Evolutionary conservation across 1,140 invertebrate genomes (phyloP).

Genomic region (Metopolophium dirhodum): DNA sequence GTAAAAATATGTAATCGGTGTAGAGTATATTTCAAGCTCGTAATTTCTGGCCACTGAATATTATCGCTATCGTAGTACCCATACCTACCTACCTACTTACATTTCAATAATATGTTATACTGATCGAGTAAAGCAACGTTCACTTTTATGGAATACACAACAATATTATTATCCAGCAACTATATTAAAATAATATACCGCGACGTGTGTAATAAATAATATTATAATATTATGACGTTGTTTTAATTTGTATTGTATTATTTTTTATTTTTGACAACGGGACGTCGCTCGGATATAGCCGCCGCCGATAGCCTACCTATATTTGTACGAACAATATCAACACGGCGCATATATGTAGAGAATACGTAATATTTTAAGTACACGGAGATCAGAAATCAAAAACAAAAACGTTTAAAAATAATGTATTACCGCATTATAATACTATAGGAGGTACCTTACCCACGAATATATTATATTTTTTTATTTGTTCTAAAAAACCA

Average conservation of each 20-base stretch:
- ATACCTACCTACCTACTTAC: neutral
- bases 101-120: neutral
- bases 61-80: neutral
- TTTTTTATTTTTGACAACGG: neutral
- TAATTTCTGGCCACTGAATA: neutral
- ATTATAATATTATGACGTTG: neutral
- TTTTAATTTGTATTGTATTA: conserved; percentile 9
- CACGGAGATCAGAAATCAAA: neutral
- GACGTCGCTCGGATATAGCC: neutral
- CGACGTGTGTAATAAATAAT: neutral
- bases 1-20: neutral
- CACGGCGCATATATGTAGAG: neutral
- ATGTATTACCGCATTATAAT: neutral
- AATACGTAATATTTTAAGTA: neutral
- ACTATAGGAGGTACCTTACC: neutral
- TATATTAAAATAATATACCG: neutral
- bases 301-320: neutral
- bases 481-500: neutral
- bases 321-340: neutral
- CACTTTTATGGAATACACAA: neutral
- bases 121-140: neutral
- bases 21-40: neutral
- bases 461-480: neutral
- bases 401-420: neutral
- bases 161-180: neutral